Percentiles rank a stretch among this genome's conserved stretches.
phyloP scores from a whole-genome alignment of 2,797 vertebrate genomes.

The Gorsachius magnificus region DNA sequence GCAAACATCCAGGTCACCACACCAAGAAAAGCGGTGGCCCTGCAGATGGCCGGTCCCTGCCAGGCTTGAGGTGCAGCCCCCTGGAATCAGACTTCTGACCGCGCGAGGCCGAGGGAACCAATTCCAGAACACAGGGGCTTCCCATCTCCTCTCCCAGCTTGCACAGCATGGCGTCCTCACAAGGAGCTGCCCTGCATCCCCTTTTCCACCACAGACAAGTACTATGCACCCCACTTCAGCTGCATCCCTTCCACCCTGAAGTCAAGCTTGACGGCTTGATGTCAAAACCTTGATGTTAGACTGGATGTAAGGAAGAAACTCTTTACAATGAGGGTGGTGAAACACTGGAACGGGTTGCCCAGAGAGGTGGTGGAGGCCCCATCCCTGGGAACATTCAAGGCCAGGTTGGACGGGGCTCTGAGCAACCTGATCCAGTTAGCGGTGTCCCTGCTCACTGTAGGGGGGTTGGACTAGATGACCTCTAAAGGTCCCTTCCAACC shows the following conservation, averaged over 20 bases:
- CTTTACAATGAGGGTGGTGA: no score
- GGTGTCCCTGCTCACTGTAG: no score
- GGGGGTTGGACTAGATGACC: no score
- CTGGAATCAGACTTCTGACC: fast-evolving
- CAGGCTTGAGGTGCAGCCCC: background rate
- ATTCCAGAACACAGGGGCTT: background rate
- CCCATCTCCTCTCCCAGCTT: background rate
- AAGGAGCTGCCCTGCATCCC: background rate
- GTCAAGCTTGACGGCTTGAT: background rate
- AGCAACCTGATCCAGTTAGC: no score
- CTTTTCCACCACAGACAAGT: background rate
- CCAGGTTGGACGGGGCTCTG: no score
- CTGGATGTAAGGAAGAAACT: no score
- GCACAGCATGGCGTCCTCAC: fast-evolving
- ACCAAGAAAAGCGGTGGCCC: background rate
- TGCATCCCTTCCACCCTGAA: background rate
- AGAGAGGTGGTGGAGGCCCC: no score
- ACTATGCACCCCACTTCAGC: background rate
- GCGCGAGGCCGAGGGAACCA: fast-evolving
- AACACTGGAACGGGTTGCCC: no score
- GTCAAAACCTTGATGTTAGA: background rate
- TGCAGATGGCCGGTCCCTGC: background rate
- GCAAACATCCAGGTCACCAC: background rate
- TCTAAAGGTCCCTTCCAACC: no score
- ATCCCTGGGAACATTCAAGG: no score